phyloP scores from a whole-genome alignment of 2,113 vertebrate genomes.

The Nothocercus nigrocapillus region DNA sequence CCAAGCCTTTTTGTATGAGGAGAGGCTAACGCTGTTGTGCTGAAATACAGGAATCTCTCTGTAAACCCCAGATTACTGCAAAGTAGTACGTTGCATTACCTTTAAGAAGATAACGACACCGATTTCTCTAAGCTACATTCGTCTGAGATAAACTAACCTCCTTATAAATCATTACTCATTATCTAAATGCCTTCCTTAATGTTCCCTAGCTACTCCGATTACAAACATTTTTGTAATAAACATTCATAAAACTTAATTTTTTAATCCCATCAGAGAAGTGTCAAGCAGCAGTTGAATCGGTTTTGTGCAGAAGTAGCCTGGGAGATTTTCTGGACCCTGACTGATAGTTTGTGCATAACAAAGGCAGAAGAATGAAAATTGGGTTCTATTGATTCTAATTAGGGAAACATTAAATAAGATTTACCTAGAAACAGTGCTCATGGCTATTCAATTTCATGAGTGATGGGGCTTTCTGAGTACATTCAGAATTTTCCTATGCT shows the following conservation, averaged over 20 bases:
- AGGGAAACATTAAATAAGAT: conserved; percentile 98
- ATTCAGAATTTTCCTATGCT: conserved; percentile 21
- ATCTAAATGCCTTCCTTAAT: conserved; percentile 57
- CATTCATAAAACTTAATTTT: conserved; percentile 77
- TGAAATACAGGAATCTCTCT: conserved; percentile 8
- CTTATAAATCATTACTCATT: conserved; percentile 74
- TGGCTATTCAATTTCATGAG: conserved; percentile 79
- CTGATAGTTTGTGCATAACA: conserved; percentile 86
- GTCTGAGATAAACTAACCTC: conserved; percentile 58
- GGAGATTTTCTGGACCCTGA: conserved; percentile 78
- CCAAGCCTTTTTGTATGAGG: neutral
- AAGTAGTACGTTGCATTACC: conserved; percentile 49
- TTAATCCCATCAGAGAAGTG: conserved; percentile 64
- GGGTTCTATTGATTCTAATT: conserved; percentile 99
- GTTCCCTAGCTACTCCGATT: conserved; percentile 68
- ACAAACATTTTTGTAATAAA: conserved; percentile 71
- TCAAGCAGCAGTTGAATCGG: conserved; percentile 5
- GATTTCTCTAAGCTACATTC: conserved; percentile 66
- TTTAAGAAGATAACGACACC: conserved; percentile 62
- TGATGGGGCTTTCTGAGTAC: conserved; percentile 62
- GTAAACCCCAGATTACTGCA: conserved; percentile 63
- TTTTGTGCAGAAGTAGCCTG: conserved; percentile 57
- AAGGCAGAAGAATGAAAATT: conserved; percentile 89
- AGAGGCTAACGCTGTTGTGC: neutral
- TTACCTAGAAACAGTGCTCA: conserved; percentile 87